Base-by-base conservation (phyloP, 2,113 vertebrate species). In the Entomyzon cyanotis region DNA sequence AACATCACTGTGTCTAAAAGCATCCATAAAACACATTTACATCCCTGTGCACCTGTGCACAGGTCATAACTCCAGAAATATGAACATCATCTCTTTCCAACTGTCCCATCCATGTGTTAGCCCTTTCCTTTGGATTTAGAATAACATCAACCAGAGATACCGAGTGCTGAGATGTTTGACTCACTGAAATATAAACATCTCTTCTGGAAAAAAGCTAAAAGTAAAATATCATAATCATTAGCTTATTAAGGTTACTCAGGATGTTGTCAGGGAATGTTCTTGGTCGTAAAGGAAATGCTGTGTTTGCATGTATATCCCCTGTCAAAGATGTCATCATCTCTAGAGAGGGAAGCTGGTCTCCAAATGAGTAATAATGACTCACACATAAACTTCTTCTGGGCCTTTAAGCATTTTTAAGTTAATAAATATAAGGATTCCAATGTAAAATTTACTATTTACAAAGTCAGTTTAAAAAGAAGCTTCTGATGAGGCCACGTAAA, bases 151-250 rank as follows among this genome's bases (percentile, higher is more conserved):
- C 18, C 31, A 88, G n/a, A 71, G 23, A 53, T 53, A 50, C 7
- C 3, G 9, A 60, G 10, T 55, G 15, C 18, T 77, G 56, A 65
- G 44, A 47, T 28, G n/a, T 86, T 77, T 90, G 41, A 44, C 64
- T 90, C 84, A 64, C n/a, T 89, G 81, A 79, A 94, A 95, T 77
- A 96, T 25, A 96, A 95, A 84, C 18, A 81, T 35, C 18, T 81
- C 44, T 75, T 19, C 31, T 75, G 88, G 64, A 55, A 88, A 84
- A 25, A 84, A 88, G 12, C 23, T 86, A 81, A 52, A 22, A 88
- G 46, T 71, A 84, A 91, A 84, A 62, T 30, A 90, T 15, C 7
- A 64, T 62, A 56, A 56, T 65, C 8, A 69, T 56, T 84, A 88
- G 3, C 23, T 95, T 80, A 68, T 68, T 94, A 80, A 80, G 15